Evolutionary conservation across 53 echinoderm and acorn worm species (phyloP).

Genomic region (Crossaster papposus): DNA sequence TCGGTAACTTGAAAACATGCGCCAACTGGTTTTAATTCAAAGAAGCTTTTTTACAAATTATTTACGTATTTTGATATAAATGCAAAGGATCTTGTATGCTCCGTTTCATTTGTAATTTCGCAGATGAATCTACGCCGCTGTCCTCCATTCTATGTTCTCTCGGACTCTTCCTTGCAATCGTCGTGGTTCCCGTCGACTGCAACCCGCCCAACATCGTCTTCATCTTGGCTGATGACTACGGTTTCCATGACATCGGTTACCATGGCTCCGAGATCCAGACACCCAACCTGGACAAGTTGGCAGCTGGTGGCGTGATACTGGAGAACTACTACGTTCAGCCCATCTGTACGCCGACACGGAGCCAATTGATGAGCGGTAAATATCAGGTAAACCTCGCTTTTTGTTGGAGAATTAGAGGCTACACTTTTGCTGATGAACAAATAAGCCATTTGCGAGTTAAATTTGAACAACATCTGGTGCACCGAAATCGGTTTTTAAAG

Average conservation of each 20-base stretch:
- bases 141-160: neutral
- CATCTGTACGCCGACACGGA: constrained; percentile 84
- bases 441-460: too few species aligned
- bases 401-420: too few species aligned
- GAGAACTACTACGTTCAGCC: constrained; percentile 94
- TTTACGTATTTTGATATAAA: too few species aligned
- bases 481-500: too few species aligned
- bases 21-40: too few species aligned
- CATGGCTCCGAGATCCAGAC: constrained; percentile 77
- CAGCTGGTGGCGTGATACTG: constrained; percentile 68
- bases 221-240: constrained; percentile 82
- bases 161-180: neutral
- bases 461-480: too few species aligned
- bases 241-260: constrained; percentile 86
- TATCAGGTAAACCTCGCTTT: constrained; percentile 71
- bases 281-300: constrained; percentile 80
- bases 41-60: too few species aligned
- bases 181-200: neutral
- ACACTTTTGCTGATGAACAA: too few species aligned
- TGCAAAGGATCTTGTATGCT: neutral
- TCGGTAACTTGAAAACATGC: too few species aligned
- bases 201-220: constrained; percentile 69
- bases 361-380: constrained; percentile 82
- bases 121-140: neutral
- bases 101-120: neutral